Evolutionary conservation across 2,797 vertebrate species (phyloP), one percentile per base, ranked within the genome.

Genomic region (Nyctalus aviator): DNA sequence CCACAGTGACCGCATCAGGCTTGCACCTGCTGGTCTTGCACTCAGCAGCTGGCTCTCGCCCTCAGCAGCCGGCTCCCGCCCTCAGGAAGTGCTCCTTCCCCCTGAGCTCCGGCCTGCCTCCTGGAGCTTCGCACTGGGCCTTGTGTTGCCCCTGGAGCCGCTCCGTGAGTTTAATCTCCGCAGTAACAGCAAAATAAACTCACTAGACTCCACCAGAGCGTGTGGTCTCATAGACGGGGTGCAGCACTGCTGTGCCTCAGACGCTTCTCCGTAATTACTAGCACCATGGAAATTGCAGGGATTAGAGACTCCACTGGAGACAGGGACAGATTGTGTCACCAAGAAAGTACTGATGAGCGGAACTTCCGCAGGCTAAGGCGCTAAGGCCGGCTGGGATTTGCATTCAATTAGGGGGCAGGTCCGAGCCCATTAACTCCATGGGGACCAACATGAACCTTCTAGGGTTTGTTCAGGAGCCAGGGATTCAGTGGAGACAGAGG

Each of bases 251-350:
- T 87, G 75, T 78, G 71, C 88, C 86, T 94, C 53, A 25, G 84
- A 85, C 17, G 11, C 30, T 68, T 75, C 77, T 77, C 66, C 27
- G 41, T 97, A 98, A 98, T 97, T 98, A 94, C 96, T 59, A 55
- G 48, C 73, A 44, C 91, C 93, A 32, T 76, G 96, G 94, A 96
- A 98, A 97, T 97, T 95, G 94, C 87, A 92, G 94, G 94, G 96
- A 91, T 97, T 96, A 96, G 95, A 98, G 97, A 96, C 94, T 94
- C 25, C 20, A 75, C 88, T 97, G 94, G 96, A 96, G 91, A 92
- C 0, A 8, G 95, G 95, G 94, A 89, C 35, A 88, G 75, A 73
- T 68, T 83, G 94, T 97, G 83, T 96, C 95, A 84, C 92, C 94
- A 96, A 93, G 96, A 97, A 85, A 87, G 96, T 86, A 84, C 84